phyloP scores from a whole-genome alignment of 2,113 vertebrate genomes.

The Mustelus asterias region DNA sequence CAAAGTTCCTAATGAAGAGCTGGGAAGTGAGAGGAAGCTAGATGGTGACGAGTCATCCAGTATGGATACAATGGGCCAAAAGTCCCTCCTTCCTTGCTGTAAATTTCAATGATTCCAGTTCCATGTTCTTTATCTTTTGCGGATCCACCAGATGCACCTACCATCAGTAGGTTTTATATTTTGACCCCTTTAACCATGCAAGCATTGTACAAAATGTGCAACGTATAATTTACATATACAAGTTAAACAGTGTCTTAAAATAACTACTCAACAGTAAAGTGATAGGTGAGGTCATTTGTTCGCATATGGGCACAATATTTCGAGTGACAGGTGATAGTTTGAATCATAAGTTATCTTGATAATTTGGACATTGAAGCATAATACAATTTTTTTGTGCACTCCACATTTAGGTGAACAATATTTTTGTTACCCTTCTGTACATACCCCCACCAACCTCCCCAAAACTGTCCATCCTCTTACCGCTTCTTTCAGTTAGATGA shows the following conservation, averaged over 20 bases:
- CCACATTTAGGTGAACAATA: background rate
- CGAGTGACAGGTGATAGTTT: background rate
- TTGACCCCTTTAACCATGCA: background rate
- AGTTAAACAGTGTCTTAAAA: background rate
- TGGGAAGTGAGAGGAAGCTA: background rate
- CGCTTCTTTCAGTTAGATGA: too few species aligned
- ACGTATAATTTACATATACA: background rate
- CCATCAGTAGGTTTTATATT: background rate
- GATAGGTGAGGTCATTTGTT: too few species aligned
- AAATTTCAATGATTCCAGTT: background rate
- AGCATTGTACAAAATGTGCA: background rate
- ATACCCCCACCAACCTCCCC: background rate
- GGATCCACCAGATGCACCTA: background rate
- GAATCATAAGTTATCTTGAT: background rate
- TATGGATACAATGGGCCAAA: background rate
- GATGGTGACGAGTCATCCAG: too few species aligned
- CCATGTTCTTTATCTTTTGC: background rate
- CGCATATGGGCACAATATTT: background rate
- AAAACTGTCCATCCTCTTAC: background rate
- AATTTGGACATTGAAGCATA: background rate
- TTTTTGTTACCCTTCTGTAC: background rate
- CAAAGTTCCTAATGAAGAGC: too few species aligned
- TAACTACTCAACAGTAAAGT: background rate
- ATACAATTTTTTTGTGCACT: background rate
- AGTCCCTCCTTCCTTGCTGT: background rate